These are phyloP conservation scores for Ataeniobius toweri DNA, from an alignment of 2,797 vertebrate species.

Conservation along the genomic window DNA sequence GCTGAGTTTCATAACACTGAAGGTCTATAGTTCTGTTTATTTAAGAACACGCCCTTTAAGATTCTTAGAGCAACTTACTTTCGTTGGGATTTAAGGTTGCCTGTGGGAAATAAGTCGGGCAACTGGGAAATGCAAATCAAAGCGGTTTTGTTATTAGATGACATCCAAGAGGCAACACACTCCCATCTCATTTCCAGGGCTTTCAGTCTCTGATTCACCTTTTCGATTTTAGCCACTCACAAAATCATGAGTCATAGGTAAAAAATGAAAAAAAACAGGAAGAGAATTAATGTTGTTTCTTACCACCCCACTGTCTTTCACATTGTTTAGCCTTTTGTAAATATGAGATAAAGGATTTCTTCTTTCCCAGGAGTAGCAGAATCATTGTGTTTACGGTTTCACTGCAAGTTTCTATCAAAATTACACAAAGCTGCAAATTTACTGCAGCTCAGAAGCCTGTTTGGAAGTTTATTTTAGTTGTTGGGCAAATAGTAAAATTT, in stretches of 20 bases:
- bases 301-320: background rate
- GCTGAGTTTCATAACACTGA: slow-evolving; percentile 38
- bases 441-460: background rate
- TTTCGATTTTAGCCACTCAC: background rate
- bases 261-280: background rate
- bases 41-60: slow-evolving; percentile 33
- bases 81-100: background rate
- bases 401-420: background rate
- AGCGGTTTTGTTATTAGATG: slow-evolving; percentile 27
- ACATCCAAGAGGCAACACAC: slow-evolving; percentile 22
- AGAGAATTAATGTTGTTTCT: background rate
- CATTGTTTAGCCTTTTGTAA: background rate
- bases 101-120: background rate
- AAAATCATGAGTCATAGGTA: background rate
- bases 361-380: background rate
- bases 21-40: slow-evolving; percentile 12
- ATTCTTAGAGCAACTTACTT: slow-evolving; percentile 17
- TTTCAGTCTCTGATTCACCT: slow-evolving; percentile 2
- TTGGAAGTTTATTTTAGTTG: background rate
- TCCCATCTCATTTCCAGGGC: background rate
- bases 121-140: slow-evolving; percentile 35
- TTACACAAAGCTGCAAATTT: background rate
- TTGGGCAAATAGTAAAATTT: background rate
- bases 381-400: background rate
- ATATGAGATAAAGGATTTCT: slow-evolving; percentile 2